Evolutionary conservation across 2,888 invertebrate genomes (phyloP), one percentile per base, ranked within the genome.

Genomic region (Strigamia maritima): DNA sequence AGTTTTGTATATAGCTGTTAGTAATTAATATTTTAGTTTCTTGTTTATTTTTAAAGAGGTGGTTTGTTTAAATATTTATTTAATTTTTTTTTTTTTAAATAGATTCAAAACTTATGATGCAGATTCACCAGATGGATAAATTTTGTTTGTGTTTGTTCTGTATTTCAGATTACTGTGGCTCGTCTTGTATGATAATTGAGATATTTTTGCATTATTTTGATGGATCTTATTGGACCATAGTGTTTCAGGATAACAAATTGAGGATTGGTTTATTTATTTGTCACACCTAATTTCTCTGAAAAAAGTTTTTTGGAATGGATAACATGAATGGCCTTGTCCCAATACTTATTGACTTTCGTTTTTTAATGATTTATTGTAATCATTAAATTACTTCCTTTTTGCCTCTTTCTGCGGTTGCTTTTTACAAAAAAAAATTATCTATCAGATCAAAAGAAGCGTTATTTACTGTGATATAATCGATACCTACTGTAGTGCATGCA

Each of bases 311-410:
- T 3, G n/a, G 54, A 54, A 54, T 54, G 54, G 54, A 54, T 54
- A 54, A 54, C 54, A 54, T 19, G 70, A 70, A 70, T 28, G 70
- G n/a, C 70, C 70, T 70, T 70, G 70, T 54, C 26, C 28, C 12
- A 16, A 26, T 14, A 16, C 70, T 65, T 65, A 26, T 65, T 65
- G 65, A 65, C 65, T 65, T 65, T 65, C 65, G 26, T 24, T 28
- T 70, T 70, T 54, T n/a, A 70, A 70, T 70, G 70, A 70, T 70
- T 70, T 70, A 70, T 70, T 70, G 70, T 70, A 70, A 70, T 70
- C 26, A 3, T 28, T 70, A 16, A 28, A 70, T 24, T 12, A 24
- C 14, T 28, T 70, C 28, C n/a, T 28, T 70, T 70, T 70, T 70
- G n/a, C 70, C 70, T 12, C 70, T 14, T n/a, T 28, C 14, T 12